Conservation (phyloP, 2,797 vertebrate genomes). For the Euthynnus affinis region DNA sequence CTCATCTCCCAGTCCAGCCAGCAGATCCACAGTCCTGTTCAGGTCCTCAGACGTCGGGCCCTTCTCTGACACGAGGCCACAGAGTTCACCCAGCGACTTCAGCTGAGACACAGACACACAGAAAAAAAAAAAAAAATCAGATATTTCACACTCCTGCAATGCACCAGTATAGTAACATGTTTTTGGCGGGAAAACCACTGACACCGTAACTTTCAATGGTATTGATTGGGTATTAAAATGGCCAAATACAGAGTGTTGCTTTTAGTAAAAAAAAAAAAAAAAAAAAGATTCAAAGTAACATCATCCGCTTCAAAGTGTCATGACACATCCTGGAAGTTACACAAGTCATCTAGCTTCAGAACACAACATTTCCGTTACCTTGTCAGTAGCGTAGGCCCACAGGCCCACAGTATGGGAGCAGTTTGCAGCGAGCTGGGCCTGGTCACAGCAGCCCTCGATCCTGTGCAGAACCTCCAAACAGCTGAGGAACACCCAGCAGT, state of each 20-base stretch:
- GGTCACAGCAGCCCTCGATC: conserved; percentile 97
- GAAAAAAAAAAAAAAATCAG: background rate
- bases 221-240: background rate
- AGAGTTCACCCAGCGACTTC: conserved; percentile 94
- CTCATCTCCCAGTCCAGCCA: conserved; percentile 95
- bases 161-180: background rate
- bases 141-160: background rate
- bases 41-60: conserved; percentile 95
- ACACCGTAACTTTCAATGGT: background rate
- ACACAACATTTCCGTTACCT: conserved; percentile 82
- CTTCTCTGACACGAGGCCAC: conserved; percentile 93
- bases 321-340: background rate
- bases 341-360: background rate
- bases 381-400: conserved; percentile 97
- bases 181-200: background rate
- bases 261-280: no score
- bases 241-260: background rate
- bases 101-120: conserved; percentile 81
- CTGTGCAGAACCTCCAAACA: conserved; percentile 98
- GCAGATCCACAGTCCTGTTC: conserved; percentile 95
- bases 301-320: background rate
- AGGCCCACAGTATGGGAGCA: conserved; percentile 95
- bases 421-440: conserved; percentile 93
- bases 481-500: conserved; percentile 99
- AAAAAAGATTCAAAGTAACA: background rate